These are phyloP conservation scores for Stomatorhinus walkeri DNA, from an alignment of 2,797 vertebrate genomes.

Conservation along the genomic window DNA sequence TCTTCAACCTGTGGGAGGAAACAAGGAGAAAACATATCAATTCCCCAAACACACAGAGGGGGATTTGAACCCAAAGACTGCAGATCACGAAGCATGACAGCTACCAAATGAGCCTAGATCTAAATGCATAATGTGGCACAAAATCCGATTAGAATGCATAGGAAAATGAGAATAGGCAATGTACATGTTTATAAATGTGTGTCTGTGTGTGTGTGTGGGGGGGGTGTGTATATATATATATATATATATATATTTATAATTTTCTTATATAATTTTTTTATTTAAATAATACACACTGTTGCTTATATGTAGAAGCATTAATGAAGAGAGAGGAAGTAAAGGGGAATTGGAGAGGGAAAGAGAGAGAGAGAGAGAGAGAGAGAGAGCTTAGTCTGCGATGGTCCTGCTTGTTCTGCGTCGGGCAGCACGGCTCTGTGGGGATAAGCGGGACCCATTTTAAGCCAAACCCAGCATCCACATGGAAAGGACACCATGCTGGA, in stretches of 20 bases:
- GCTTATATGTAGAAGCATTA: background rate
- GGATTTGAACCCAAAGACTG: background rate
- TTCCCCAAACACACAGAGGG: background rate
- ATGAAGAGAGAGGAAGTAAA: background rate
- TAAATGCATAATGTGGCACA: background rate
- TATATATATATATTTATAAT: too few relatives aligned
- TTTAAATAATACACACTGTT: background rate
- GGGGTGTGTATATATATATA: too few relatives aligned
- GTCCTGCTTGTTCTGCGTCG: background rate
- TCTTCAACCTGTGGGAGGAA: background rate
- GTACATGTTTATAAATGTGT: too few relatives aligned
- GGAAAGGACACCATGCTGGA: background rate
- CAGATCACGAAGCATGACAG: background rate
- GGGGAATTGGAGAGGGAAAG: background rate
- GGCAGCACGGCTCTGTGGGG: background rate
- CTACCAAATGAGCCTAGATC: background rate
- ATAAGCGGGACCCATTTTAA: background rate
- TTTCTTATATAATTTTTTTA: background rate
- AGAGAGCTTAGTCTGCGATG: background rate
- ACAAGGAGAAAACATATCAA: background rate
- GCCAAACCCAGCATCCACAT: background rate
- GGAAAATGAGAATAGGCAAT: background rate
- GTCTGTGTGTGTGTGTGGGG: too few relatives aligned
- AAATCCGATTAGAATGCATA: background rate
- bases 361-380: background rate